Conservation (phyloP, 64 coral and sea anemone species). For the Actinia equina region DNA sequence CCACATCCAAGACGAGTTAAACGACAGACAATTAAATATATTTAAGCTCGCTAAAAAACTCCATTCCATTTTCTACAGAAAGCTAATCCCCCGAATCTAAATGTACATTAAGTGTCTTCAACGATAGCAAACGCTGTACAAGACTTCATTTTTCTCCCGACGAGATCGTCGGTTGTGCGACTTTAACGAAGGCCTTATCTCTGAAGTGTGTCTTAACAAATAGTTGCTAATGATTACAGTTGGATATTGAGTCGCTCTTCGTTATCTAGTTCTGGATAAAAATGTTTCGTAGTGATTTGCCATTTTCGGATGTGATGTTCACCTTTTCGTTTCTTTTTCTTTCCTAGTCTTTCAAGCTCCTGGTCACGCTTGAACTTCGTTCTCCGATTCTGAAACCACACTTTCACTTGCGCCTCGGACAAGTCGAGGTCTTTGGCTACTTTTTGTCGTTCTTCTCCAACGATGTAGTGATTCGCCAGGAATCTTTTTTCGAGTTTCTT, state of each 20-base stretch:
- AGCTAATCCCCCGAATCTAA: background rate
- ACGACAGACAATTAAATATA: background rate
- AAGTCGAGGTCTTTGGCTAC: slow-evolving; percentile 90
- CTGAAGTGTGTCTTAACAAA: slow-evolving; percentile 6
- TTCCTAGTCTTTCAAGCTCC: slow-evolving; percentile 88
- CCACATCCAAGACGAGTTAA: background rate
- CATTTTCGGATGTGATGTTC: slow-evolving; percentile 97
- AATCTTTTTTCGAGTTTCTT: slow-evolving; percentile 96
- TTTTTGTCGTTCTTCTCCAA: slow-evolving; percentile 96
- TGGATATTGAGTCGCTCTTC: slow-evolving; percentile 8
- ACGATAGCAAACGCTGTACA: background rate
- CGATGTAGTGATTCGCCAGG: slow-evolving; percentile 91
- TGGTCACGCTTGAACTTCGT: slow-evolving; percentile 97
- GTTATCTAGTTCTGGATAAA: slow-evolving; percentile 59
- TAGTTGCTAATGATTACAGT: slow-evolving; percentile 15
- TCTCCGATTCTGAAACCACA: slow-evolving; percentile 99
- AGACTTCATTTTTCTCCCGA: background rate
- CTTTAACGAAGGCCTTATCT: background rate
- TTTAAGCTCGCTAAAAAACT: background rate
- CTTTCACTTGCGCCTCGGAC: slow-evolving; percentile 98
- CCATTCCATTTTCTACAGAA: background rate
- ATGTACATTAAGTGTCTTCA: background rate
- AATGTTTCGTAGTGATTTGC: slow-evolving; percentile 91
- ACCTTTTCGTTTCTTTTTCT: slow-evolving; percentile 86
- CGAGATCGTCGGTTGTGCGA: background rate